Conservation (phyloP, 2,113 vertebrate species). For the Stictonetta naevosa region DNA sequence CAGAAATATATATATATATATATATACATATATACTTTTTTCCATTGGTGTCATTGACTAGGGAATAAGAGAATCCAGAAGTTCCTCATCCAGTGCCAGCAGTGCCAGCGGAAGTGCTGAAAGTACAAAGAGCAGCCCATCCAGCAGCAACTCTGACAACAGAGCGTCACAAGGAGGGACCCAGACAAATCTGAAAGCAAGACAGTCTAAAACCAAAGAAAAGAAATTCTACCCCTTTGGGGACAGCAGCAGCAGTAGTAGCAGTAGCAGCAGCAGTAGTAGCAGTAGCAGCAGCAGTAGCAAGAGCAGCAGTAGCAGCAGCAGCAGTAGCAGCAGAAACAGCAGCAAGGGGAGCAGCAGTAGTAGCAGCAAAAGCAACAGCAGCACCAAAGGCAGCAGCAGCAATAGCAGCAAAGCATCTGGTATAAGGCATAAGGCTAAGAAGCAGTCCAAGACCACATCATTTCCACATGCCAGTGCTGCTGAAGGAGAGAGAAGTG, state of each 20-base stretch:
- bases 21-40: background rate
- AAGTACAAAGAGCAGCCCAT: background rate
- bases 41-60: background rate
- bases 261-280: rapidly evolving
- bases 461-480: background rate
- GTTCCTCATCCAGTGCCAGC: constrained; percentile 42
- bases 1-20: background rate
- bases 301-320: rapidly evolving
- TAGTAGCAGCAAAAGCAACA: rapidly evolving
- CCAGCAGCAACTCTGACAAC: constrained; percentile 24
- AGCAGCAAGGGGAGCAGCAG: background rate
- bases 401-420: background rate
- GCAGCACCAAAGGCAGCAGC: rapidly evolving
- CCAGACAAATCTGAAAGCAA: constrained; percentile 12
- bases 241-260: background rate
- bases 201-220: background rate
- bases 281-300: rapidly evolving
- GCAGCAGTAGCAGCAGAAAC: rapidly evolving
- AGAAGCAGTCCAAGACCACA: background rate
- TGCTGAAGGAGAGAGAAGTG: background rate
- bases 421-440: background rate
- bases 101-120: background rate
- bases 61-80: constrained; percentile 15
- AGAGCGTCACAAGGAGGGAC: background rate
- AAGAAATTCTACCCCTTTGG: constrained; percentile 60